Conservation (phyloP, 2,888 invertebrate genomes). For the Archips crataeganus region DNA sequence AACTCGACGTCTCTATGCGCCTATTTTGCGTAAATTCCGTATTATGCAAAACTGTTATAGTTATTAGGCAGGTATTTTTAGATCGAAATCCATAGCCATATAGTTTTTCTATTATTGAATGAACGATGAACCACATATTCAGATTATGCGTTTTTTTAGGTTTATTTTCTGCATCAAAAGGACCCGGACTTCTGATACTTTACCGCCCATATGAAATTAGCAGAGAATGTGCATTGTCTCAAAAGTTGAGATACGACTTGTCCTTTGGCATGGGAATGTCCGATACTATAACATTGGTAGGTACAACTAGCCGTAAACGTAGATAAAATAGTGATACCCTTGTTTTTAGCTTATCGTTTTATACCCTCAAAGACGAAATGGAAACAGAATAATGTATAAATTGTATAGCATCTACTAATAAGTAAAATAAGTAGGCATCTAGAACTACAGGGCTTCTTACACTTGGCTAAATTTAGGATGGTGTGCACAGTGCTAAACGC, state of each 20-base stretch:
- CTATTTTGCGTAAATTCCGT: no score
- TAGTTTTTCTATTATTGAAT: not conserved
- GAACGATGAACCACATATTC: slow-evolving; percentile 15
- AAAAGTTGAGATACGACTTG: slow-evolving; percentile 66
- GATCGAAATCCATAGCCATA: slow-evolving; percentile 4
- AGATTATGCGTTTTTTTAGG: slow-evolving; percentile 16
- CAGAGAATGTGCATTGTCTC: slow-evolving; percentile 65
- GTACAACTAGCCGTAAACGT: not conserved
- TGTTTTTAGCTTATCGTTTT: not conserved
- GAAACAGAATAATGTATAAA: no score
- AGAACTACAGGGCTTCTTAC: no score
- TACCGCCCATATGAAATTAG: slow-evolving; percentile 72
- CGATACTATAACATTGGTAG: slow-evolving; percentile 72
- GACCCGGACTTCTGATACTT: slow-evolving; percentile 64
- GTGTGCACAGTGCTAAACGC: no score
- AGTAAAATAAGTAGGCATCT: no score
- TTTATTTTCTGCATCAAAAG: slow-evolving; percentile 40
- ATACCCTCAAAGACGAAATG: no score
- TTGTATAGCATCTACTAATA: no score
- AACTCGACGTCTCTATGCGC: no score
- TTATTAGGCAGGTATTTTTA: not conserved
- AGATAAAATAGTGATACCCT: not conserved
- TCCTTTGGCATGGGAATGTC: slow-evolving; percentile 80
- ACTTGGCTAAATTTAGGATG: no score
- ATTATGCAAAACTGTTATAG: no score